These are phyloP conservation scores for Pterostichus niger DNA, from an alignment of 2,888 invertebrate species.

Conservation along the genomic window DNA sequence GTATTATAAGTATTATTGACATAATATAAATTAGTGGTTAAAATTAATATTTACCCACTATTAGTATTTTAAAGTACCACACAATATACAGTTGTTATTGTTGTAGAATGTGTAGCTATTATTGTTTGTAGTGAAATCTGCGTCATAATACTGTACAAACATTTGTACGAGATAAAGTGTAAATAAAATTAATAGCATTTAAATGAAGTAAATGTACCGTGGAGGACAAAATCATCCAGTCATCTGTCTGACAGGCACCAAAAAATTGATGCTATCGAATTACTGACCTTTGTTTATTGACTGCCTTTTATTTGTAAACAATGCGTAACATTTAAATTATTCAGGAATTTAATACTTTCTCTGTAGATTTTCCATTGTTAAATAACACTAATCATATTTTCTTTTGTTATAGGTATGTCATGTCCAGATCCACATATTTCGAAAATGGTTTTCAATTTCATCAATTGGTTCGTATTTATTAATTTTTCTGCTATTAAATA, in stretches of 20 bases:
- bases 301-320: constrained; percentile 8
- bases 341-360: not conserved
- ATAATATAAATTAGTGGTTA: not conserved
- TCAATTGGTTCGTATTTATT: not conserved
- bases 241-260: not conserved
- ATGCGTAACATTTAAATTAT: constrained; percentile 1
- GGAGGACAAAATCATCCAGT: constrained; percentile 48
- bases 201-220: constrained; percentile 41
- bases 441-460: not conserved
- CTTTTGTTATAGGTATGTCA: constrained; percentile 17
- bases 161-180: constrained; percentile 11
- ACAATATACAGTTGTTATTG: not conserved
- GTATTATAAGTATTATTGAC: no score
- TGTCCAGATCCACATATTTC: not conserved
- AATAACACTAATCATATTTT: not conserved
- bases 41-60: not conserved
- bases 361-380: not conserved
- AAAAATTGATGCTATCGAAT: constrained; percentile 36
- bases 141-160: constrained; percentile 29
- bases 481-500: not conserved
- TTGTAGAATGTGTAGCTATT: not conserved
- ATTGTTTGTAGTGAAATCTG: constrained; percentile 31
- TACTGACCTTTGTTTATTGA: constrained; percentile 33
- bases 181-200: constrained; percentile 52
- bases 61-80: not conserved